Base-by-base conservation (phyloP, 1,140 invertebrate genomes). In the Lanistes nyassanus region DNA sequence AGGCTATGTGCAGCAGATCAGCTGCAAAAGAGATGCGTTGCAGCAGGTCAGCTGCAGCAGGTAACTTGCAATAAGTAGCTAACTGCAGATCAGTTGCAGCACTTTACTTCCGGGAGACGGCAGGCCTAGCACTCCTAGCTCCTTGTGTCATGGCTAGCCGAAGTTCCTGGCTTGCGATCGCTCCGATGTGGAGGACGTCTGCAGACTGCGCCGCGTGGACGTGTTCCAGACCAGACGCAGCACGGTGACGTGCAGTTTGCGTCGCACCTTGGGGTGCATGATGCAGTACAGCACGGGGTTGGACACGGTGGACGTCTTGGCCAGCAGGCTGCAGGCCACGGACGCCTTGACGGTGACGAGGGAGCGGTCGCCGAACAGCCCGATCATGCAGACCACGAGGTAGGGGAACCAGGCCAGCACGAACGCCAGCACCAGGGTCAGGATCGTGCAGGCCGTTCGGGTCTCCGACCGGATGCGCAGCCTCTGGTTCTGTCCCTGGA, bases 261-360 rank as follows among this genome's bases (percentile, higher is more conserved):
- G 53, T 51, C 81, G 29, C 37, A 82, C 82, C 42, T 81, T 83
- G 4, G 83, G 83, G 60, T 85, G 83, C 53, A 77, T 83, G 68
- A 93, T 92, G 11, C 94, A 93, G 85, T 95, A 95, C 36, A 95
- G 94, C 58, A 95, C 88, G 0, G 94, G 94, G 84, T 95, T 94
- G 84, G 94, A 94, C 82, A 94, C 94, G 36, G 94, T 94, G 39
- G 93, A 94, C 66, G 93, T 92, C 85, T 95, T 95, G 36, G 94
- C 94, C 11, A 94, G 90, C 0, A 95, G 85, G 6, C 94, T 93
- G 4, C 94, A 93, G 36, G 94, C 87, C 1, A 94, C 91, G 2
- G 92, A 91, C 0, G 92, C 83, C 0, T 89, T 89, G 0, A 93
- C 92, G 7, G 90, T 93, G 47, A 95, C 92, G 0, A 82, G n/a